Percentiles rank a stretch among this genome's conserved stretches.
Evolutionary conservation across 2,113 vertebrate genomes (phyloP).

Genomic region (Ptyas mucosa): DNA sequence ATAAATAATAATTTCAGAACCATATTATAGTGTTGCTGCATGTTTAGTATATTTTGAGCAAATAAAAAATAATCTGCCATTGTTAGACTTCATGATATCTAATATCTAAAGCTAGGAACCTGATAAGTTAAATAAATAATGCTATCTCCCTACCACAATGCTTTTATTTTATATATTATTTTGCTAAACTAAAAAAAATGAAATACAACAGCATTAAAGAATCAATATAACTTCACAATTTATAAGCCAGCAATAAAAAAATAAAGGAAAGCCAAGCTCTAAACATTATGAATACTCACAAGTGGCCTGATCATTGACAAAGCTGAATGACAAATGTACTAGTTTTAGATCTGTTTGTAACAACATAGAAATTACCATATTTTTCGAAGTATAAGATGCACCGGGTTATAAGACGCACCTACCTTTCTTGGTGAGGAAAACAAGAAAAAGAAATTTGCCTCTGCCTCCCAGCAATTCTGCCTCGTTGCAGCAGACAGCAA

Average conservation of each 20-base stretch:
- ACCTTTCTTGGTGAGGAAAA: too few relatives aligned
- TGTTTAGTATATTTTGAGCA: background rate
- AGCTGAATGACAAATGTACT: background rate
- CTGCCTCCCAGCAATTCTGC: too few relatives aligned
- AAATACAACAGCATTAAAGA: background rate
- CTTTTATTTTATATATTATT: background rate
- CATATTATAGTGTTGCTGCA: background rate
- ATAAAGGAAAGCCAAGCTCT: background rate
- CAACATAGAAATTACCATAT: background rate
- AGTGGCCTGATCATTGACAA: background rate
- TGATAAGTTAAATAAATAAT: slow-evolving; percentile 18
- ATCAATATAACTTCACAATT: background rate
- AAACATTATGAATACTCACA: background rate
- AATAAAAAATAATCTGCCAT: background rate
- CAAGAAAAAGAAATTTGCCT: too few relatives aligned
- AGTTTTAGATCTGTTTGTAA: background rate
- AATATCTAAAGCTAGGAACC: background rate
- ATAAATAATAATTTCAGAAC: slow-evolving; percentile 12
- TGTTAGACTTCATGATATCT: background rate
- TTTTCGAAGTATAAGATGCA: background rate
- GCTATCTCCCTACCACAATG: background rate
- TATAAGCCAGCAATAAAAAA: background rate
- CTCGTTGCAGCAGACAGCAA: too few relatives aligned
- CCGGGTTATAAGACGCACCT: too few relatives aligned
- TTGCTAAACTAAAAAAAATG: background rate